These are phyloP conservation scores for Arion vulgaris DNA, from an alignment of 1,140 invertebrate species.

Conservation along the genomic window DNA sequence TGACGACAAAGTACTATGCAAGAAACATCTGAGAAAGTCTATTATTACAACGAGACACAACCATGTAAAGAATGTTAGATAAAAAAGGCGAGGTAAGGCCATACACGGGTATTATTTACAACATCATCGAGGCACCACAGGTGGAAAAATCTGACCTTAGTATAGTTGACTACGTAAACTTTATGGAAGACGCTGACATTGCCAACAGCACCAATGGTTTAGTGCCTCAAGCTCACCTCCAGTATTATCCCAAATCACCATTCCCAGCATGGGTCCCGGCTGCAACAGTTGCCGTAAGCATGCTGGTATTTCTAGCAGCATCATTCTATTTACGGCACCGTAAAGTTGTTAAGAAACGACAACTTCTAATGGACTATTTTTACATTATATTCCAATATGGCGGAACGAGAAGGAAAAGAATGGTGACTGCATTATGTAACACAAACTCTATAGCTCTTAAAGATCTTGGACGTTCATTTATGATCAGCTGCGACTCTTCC, in stretches of 20 bases:
- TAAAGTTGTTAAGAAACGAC: constrained; percentile 32
- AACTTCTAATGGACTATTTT: constrained; percentile 38
- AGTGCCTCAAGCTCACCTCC: neutral
- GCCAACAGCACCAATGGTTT: neutral
- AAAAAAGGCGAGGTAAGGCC: no score
- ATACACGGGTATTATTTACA: no score
- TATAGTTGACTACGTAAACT: neutral
- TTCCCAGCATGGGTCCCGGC: constrained; percentile 35
- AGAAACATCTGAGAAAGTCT: no score
- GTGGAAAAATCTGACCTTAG: neutral
- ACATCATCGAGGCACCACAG: neutral
- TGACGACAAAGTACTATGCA: no score
- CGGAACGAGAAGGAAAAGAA: constrained; percentile 27
- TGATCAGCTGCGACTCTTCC: constrained; percentile 32
- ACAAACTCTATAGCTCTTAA: constrained; percentile 34
- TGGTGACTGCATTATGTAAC: constrained; percentile 35
- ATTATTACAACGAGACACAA: no score
- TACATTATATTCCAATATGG: constrained; percentile 39
- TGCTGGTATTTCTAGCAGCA: constrained; percentile 27
- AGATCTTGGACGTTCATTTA: constrained; percentile 34
- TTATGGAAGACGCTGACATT: neutral
- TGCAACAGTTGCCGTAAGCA: constrained; percentile 18
- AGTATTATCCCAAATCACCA: neutral
- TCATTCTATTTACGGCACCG: constrained; percentile 36
- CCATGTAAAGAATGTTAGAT: no score